phyloP scores from a whole-genome alignment of 2,888 invertebrate genomes.

The Erebia palarica region DNA sequence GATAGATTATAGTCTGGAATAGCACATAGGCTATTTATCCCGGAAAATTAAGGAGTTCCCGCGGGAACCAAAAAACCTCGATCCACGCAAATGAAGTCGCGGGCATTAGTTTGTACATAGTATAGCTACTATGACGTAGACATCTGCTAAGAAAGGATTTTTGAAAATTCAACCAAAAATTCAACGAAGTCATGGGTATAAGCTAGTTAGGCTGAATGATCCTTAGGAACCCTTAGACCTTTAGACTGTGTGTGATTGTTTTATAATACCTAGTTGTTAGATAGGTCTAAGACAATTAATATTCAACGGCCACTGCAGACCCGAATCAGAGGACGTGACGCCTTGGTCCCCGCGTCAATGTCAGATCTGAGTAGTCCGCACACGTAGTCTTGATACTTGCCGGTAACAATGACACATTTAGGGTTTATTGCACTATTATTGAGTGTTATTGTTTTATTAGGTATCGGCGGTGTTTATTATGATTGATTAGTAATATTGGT shows the following conservation, averaged over 20 bases:
- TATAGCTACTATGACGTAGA: too few species aligned
- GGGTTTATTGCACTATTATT: constrained; percentile 42
- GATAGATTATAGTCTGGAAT: too few species aligned
- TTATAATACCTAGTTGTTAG: not conserved
- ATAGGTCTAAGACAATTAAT: constrained; percentile 21
- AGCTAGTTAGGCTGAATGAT: too few species aligned
- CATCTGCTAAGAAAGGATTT: too few species aligned
- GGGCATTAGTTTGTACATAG: too few species aligned
- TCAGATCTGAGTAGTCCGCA: constrained; percentile 45
- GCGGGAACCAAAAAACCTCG: too few species aligned
- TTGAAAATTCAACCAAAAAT: too few species aligned
- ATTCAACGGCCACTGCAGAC: constrained; percentile 12
- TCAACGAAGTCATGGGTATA: too few species aligned
- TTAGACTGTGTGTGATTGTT: not conserved
- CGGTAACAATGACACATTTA: constrained; percentile 60
- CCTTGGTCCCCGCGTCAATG: constrained; percentile 60
- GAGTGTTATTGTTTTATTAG: constrained; percentile 20
- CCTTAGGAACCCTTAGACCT: too few species aligned
- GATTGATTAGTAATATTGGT: constrained; percentile 2
- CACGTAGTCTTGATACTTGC: constrained; percentile 54
- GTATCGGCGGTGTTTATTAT: constrained; percentile 2
- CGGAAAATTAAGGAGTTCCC: too few species aligned
- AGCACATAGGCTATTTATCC: too few species aligned
- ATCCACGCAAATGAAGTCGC: too few species aligned
- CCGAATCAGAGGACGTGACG: constrained; percentile 35